A percentile compares a stretch with the other conserved stretches of the same genome.
phyloP scores from a whole-genome alignment of 2,113 vertebrate species.

The Sardina pilchardus region DNA sequence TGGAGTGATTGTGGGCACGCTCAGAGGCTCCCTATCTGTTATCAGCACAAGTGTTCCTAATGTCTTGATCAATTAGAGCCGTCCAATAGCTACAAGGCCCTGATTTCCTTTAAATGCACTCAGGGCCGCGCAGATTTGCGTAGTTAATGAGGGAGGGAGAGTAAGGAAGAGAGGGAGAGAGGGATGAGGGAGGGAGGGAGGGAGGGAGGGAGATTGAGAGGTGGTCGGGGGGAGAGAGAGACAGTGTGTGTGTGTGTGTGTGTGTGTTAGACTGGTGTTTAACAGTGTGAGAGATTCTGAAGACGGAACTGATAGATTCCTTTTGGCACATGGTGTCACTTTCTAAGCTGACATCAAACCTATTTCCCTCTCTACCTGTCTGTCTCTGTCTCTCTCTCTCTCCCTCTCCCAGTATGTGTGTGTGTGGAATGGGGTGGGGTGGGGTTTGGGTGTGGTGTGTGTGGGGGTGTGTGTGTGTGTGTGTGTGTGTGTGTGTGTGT shows the following conservation, averaged over 20 bases:
- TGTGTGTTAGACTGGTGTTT: background rate
- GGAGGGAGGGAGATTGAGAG: background rate
- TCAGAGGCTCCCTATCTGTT: conserved; percentile 90
- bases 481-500: background rate
- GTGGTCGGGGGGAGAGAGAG: background rate
- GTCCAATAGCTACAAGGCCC: conserved; percentile 87
- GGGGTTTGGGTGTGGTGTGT: no score
- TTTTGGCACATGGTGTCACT: background rate
- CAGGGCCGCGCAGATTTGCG: conserved; percentile 59
- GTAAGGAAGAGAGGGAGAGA: conserved; percentile 1
- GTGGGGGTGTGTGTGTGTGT: no score
- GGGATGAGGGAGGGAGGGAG: background rate
- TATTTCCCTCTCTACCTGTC: background rate
- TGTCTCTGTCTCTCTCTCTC: no score
- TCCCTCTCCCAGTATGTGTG: no score
- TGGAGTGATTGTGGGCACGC: conserved; percentile 94
- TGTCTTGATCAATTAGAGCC: conserved; percentile 92
- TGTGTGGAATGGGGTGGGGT: no score
- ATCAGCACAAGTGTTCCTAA: conserved; percentile 99
- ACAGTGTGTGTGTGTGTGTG: background rate
- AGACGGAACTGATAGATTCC: background rate
- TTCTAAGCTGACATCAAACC: background rate
- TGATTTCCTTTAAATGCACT: conserved; percentile 83
- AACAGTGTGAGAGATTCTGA: background rate
- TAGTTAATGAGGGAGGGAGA: conserved; percentile 51